Base-by-base conservation (phyloP, 2,797 vertebrate genomes). In the Enteromius mattozi region DNA sequence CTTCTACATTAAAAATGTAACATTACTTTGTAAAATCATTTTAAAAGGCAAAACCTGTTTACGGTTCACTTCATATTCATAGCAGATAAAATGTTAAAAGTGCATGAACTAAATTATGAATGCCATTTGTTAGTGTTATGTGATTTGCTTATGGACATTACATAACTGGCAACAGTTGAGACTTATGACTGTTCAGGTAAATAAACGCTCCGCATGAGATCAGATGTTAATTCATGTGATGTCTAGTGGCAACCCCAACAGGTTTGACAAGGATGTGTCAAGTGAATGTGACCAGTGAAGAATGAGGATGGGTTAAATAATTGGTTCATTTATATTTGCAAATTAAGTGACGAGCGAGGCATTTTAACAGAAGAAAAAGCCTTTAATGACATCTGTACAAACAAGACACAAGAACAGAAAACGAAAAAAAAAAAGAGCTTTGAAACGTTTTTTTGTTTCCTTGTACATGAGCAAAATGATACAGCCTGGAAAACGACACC, bases 341-440 rank as follows among this genome's bases (percentile, higher is more conserved):
- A 76, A 47, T 24, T 0, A 59, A 77, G 49, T n/a, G 77, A 51
- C 76, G 63, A 63, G 7, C 33, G 17, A 10, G 4, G 78, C 19
- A 7, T 30, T 17, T 69, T 12, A 82, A 65, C 21, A 35, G 16
- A 6, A 83, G 76, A 89, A 78, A 88, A 87, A 84, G 87, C 33
- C 72, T 90, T 90, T 91, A 89, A 83, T 90, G 86, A 91, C 91
- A 89, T 86, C 88, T 91, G 91, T 91, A 91, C 90, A 93, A 89
- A 90, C 88, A 83, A 87, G 70, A 86, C 86, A 87, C 77, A 78
- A 86, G 70, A 82, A 87, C 54, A 83, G 81, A 75, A 88, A 24
- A 87, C n/a, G n/a, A 49, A 19, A 45, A 82, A 3, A 37, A 87
- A 56, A 81, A 10, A 12, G 30, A 86, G 78, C 35, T 87, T 82